Conservation (phyloP, 2,113 vertebrate genomes). For the Stegastes partitus region DNA sequence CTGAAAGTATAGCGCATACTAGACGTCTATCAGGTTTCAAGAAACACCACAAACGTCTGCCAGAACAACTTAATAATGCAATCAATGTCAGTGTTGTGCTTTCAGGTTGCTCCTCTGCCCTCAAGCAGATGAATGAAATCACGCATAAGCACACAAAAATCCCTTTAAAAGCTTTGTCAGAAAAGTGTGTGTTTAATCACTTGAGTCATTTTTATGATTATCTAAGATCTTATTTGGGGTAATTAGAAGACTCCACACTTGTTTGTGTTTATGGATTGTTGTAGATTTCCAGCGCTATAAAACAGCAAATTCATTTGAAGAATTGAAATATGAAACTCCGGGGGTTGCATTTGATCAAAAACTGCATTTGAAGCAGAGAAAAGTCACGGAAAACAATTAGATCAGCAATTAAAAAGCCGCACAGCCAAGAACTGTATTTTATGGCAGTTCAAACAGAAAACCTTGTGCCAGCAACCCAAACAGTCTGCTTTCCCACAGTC, state of each 20-base stretch:
- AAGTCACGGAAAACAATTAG: conserved; percentile 28
- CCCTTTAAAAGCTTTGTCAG: background rate
- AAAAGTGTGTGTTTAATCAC: conserved; percentile 8
- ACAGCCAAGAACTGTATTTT: conserved; percentile 26
- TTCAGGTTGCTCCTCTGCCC: background rate
- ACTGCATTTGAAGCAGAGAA: conserved; percentile 26
- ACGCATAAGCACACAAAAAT: background rate
- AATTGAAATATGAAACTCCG: conserved; percentile 1
- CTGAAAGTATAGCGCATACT: background rate
- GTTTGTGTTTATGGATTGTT: conserved; percentile 1
- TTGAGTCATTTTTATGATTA: background rate
- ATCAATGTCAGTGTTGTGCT: conserved; percentile 2
- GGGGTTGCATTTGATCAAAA: conserved; percentile 22
- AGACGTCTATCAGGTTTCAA: conserved; percentile 13
- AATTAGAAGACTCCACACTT: conserved; percentile 8
- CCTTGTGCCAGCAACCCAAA: conserved; percentile 7
- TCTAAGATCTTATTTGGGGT: conserved; percentile 3
- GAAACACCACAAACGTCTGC: background rate
- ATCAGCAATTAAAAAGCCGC: conserved; percentile 42
- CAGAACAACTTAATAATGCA: no score
- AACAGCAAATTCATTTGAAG: background rate
- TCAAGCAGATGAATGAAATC: background rate
- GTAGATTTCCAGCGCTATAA: conserved; percentile 30
- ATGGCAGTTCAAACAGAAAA: conserved; percentile 33
- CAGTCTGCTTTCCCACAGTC: conserved; percentile 33